Percentiles rank a stretch among this genome's conserved stretches.
Conservation (phyloP, 1,140 invertebrate genomes). For the Euura saliciscinereae region DNA sequence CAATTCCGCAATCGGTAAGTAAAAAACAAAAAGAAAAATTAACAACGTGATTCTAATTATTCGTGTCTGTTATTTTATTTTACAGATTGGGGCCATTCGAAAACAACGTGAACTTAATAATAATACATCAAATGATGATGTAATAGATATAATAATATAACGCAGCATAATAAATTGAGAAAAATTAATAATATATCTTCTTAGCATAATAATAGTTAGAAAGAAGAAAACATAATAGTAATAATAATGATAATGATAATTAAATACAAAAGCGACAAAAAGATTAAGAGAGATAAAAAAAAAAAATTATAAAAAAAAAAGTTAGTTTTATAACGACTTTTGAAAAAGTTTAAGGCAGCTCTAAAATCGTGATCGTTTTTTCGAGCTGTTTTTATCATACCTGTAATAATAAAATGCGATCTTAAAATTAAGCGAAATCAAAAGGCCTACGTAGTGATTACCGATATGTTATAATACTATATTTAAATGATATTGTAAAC, state of each 20-base stretch:
- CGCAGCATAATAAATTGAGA: conserved; percentile 9
- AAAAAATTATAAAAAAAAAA: conserved; percentile 9
- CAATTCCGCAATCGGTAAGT: conserved; percentile 49
- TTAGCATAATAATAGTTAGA: neutral
- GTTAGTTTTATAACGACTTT: conserved; percentile 17
- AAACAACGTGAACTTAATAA: conserved; percentile 50
- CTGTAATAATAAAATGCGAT: too few relatives aligned
- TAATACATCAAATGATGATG: conserved; percentile 20
- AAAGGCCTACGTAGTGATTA: conserved; percentile 49
- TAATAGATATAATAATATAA: neutral
- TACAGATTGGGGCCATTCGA: conserved; percentile 57
- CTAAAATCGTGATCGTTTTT: conserved; percentile 12
- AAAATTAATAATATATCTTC: conserved; percentile 20
- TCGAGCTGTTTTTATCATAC: conserved; percentile 23
- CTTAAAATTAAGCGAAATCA: conserved; percentile 37
- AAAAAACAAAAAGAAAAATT: neutral
- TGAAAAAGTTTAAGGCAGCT: neutral
- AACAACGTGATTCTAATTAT: neutral
- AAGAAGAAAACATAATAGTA: conserved; percentile 14
- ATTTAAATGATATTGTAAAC: conserved; percentile 15
- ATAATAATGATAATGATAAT: conserved; percentile 14
- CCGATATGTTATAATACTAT: neutral
- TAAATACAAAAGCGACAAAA: conserved; percentile 5
- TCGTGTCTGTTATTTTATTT: conserved; percentile 21
- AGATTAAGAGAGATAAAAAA: conserved; percentile 29